These are phyloP conservation scores for Morelia viridis DNA, from an alignment of 2,797 vertebrate genomes.

Conservation along the genomic window DNA sequence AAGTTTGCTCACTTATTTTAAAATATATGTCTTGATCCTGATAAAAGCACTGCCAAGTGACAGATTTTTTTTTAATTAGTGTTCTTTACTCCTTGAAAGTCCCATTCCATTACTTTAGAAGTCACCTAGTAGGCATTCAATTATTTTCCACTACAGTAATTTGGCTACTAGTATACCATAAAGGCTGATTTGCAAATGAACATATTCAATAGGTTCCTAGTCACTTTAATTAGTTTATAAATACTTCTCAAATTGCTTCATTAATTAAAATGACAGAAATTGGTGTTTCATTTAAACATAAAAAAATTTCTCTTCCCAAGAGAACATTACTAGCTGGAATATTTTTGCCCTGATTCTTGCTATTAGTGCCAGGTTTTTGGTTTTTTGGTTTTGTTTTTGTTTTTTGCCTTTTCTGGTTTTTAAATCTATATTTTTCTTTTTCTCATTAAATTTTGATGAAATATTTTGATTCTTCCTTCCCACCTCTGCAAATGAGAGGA, in stretches of 20 bases:
- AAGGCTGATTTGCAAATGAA: background rate
- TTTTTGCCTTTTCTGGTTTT: background rate
- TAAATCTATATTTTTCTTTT: background rate
- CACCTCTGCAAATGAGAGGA: background rate
- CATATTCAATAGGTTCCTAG: background rate
- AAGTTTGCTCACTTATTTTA: background rate
- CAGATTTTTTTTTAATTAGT: background rate
- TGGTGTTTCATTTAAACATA: slow-evolving; percentile 18
- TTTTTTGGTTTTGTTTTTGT: too few species aligned
- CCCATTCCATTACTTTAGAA: background rate
- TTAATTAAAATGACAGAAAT: background rate
- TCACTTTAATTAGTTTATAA: background rate
- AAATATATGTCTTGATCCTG: background rate
- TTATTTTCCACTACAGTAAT: background rate
- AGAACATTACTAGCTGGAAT: background rate
- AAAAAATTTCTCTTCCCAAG: background rate
- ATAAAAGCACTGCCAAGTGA: background rate
- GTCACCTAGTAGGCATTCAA: background rate
- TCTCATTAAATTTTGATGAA: background rate
- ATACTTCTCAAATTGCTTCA: slow-evolving; percentile 15
- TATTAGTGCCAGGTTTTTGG: background rate
- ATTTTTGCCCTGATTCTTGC: background rate
- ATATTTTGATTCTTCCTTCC: background rate
- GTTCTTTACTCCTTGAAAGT: background rate
- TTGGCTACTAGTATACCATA: background rate